phyloP scores from a whole-genome alignment of 2,113 vertebrate genomes.

The Camelus bactrianus region DNA sequence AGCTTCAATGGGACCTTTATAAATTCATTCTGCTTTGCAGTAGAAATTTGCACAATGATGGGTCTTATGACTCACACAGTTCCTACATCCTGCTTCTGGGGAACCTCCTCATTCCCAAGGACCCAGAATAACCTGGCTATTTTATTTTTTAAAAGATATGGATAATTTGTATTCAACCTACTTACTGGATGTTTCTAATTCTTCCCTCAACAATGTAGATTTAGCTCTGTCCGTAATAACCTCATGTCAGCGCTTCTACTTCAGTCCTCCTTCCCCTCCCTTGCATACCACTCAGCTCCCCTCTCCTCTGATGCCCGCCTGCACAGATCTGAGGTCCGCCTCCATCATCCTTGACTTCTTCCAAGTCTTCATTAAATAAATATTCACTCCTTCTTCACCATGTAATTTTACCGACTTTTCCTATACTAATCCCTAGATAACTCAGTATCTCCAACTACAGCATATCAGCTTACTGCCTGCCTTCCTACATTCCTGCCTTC shows the following conservation, averaged over 20 bases:
- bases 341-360: not conserved
- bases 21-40: constrained; percentile 62
- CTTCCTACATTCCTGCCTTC: not conserved
- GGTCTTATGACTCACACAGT: constrained; percentile 73
- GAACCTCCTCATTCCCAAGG: constrained; percentile 41
- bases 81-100: constrained; percentile 62
- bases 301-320: not conserved
- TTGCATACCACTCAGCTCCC: not conserved
- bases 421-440: not conserved
- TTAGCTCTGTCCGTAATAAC: not conserved
- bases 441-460: not conserved
- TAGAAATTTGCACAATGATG: constrained; percentile 67
- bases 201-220: not conserved
- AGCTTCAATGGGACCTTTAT: constrained; percentile 13
- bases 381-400: not conserved
- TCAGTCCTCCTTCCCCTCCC: no score
- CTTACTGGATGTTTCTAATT: not conserved
- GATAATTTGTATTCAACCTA: constrained; percentile 28
- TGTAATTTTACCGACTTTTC: not conserved
- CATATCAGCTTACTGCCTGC: not conserved
- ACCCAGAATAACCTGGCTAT: constrained; percentile 50
- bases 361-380: not conserved
- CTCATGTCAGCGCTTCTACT: not conserved
- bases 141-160: not conserved
- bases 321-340: not conserved